A percentile compares a stretch with the other conserved stretches of the same genome.
phyloP scores from a whole-genome alignment of 2,113 vertebrate species.

The Ariopsis seemanni region DNA sequence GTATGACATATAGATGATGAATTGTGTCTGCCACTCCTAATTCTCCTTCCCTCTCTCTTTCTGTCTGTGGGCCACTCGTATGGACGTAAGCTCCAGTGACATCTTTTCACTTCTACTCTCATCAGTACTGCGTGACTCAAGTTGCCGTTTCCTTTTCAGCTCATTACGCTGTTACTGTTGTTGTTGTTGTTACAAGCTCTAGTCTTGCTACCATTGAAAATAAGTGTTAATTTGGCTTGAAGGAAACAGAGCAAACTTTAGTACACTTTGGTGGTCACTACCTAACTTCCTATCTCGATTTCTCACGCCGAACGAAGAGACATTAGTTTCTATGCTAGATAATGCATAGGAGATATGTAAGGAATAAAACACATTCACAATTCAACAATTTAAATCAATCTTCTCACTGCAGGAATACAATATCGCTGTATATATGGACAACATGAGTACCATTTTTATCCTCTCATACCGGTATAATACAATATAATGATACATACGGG shows the following conservation, averaged over 20 bases:
- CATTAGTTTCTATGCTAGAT: not conserved
- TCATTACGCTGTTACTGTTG: conserved; percentile 24
- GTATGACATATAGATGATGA: conserved; percentile 1
- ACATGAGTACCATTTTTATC: not conserved
- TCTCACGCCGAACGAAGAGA: not conserved
- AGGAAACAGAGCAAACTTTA: conserved; percentile 7
- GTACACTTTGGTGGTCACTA: not conserved
- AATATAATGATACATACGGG: not conserved
- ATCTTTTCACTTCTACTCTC: conserved; percentile 44
- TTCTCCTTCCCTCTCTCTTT: not conserved
- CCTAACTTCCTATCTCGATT: not conserved
- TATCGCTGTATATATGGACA: not conserved
- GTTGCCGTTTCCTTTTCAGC: conserved; percentile 4
- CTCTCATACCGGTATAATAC: not conserved
- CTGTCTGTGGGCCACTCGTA: conserved; percentile 12
- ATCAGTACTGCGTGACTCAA: conserved; percentile 28
- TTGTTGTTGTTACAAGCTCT: conserved; percentile 21
- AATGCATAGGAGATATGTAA: not conserved
- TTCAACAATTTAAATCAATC: not conserved
- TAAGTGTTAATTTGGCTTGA: conserved; percentile 14
- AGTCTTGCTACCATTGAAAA: conserved; percentile 12
- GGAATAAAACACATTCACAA: not conserved
- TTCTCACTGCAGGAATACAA: not conserved
- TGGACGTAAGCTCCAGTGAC: conserved; percentile 35
- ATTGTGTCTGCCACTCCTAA: not conserved